Evolutionary conservation across 2,888 invertebrate species (phyloP).

Genomic region (Conops quadrifasciatus): DNA sequence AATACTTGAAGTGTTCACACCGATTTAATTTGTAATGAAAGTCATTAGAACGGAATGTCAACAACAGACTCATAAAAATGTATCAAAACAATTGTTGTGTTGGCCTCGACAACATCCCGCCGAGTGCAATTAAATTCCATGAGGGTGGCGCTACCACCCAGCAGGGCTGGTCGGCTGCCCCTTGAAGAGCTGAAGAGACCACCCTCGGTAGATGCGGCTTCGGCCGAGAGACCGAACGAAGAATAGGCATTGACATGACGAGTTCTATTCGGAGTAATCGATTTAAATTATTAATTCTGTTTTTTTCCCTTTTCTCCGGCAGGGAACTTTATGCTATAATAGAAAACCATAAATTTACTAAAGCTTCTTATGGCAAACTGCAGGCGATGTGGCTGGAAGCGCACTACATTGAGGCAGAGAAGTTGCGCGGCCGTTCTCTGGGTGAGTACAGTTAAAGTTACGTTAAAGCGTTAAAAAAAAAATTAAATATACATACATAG

Average conservation of each 20-base stretch:
- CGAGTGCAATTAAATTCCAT: constrained; percentile 29
- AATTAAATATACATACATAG: too few species aligned
- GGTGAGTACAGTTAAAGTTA: constrained; percentile 61
- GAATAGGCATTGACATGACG: neutral
- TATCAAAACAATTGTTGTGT: constrained; percentile 29
- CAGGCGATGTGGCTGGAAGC: constrained; percentile 95
- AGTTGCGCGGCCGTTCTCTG: constrained; percentile 85
- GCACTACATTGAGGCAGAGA: constrained; percentile 93
- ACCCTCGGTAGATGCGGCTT: too few species aligned
- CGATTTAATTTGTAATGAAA: constrained; percentile 36
- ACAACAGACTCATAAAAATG: constrained; percentile 37
- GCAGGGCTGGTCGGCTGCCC: neutral
- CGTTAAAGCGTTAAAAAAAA: neutral
- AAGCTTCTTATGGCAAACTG: constrained; percentile 87
- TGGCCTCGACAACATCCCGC: constrained; percentile 32
- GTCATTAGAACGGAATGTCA: constrained; percentile 39
- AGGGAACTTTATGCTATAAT: constrained; percentile 88
- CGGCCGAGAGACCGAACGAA: too few species aligned
- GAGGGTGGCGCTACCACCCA: constrained; percentile 30
- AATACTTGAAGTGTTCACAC: constrained; percentile 19
- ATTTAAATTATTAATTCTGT: constrained; percentile 27
- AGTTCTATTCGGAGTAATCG: constrained; percentile 8
- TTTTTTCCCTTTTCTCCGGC: constrained; percentile 38
- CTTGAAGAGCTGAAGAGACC: too few species aligned
- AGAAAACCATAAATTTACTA: constrained; percentile 89